Evolutionary conservation across 2,888 invertebrate species (phyloP).

Genomic region (Eupithecia vulgata): DNA sequence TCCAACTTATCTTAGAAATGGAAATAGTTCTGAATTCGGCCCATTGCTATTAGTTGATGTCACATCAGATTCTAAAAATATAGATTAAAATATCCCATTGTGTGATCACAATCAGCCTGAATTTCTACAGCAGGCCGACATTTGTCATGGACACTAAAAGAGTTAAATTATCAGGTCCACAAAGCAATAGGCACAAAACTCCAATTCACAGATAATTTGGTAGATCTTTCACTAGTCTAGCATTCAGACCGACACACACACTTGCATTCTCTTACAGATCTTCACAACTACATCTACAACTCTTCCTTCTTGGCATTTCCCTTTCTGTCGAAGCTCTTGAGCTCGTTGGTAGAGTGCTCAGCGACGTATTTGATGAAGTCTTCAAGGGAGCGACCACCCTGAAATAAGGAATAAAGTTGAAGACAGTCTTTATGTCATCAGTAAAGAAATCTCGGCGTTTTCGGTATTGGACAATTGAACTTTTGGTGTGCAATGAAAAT

Average conservation of each 20-base stretch:
- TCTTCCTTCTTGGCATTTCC: conserved; percentile 86
- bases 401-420: conserved; percentile 53
- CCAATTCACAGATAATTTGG: not conserved
- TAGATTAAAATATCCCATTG: not conserved
- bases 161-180: not conserved
- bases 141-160: not conserved
- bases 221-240: conserved; percentile 17
- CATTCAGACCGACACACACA: conserved; percentile 41
- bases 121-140: not conserved
- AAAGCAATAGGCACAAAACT: not conserved
- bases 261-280: conserved; percentile 68
- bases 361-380: conserved; percentile 98
- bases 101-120: not conserved
- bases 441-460: not conserved
- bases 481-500: too few species aligned
- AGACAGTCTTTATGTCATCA: not conserved
- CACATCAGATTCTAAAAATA: not conserved
- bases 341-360: conserved; percentile 93
- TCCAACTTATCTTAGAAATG: not conserved
- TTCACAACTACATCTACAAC: conserved; percentile 66
- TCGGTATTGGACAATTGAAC: too few species aligned
- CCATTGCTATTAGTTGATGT: not conserved
- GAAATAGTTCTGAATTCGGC: not conserved
- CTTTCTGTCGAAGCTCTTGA: conserved; percentile 93
- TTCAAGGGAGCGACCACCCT: conserved; percentile 95